A percentile compares a stretch with the other conserved stretches of the same genome.
These are phyloP conservation scores for Colletes latitarsis DNA, from an alignment of 1,140 invertebrate genomes.

Conservation along the genomic window DNA sequence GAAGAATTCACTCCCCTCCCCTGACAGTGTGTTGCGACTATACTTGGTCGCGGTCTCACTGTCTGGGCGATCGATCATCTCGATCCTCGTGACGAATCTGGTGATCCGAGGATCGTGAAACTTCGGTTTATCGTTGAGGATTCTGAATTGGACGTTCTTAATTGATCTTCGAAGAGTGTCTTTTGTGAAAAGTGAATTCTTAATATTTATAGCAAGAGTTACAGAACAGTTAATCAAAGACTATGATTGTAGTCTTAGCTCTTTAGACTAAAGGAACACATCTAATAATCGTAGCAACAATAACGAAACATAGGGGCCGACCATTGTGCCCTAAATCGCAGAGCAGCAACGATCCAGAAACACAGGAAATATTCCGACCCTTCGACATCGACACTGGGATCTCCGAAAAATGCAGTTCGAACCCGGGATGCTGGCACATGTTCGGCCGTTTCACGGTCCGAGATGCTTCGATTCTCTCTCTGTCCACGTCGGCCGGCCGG, in stretches of 20 bases:
- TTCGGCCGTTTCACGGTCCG: conserved; percentile 4
- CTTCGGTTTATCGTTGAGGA: neutral
- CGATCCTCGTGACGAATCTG: conserved; percentile 54
- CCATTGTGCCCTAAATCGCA: neutral
- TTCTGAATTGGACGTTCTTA: no score
- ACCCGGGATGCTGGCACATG: neutral
- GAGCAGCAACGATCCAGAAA: neutral
- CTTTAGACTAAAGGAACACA: no score
- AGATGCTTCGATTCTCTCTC: conserved; percentile 45
- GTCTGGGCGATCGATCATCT: conserved; percentile 47
- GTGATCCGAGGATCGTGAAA: neutral
- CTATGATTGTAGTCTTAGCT: no score
- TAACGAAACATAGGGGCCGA: no score
- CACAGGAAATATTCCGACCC: neutral
- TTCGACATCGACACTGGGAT: neutral
- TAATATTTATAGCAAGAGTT: no score
- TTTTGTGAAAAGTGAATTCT: no score
- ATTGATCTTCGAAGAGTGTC: no score
- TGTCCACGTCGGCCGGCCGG: conserved; percentile 32
- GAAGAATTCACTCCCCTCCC: conserved; percentile 13
- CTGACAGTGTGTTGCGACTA: conserved; percentile 5
- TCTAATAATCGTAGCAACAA: neutral
- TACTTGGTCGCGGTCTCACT: conserved; percentile 19
- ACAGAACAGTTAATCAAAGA: no score
- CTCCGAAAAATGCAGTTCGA: neutral